Conservation (phyloP, 2,113 vertebrate genomes). For the Prietella phreatophila region DNA sequence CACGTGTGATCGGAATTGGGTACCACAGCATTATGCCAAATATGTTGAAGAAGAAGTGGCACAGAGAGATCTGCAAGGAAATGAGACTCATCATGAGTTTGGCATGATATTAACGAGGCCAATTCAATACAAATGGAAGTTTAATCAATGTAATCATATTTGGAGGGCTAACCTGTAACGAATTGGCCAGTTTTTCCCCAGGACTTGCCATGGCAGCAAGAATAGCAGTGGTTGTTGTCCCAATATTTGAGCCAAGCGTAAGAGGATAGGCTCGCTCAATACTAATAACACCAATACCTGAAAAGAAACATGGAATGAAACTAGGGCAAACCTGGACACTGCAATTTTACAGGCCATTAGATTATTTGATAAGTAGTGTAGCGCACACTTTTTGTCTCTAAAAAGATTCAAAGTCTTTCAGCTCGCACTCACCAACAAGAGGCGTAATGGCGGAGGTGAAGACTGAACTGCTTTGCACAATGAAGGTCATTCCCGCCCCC, state of each 20-base stretch:
- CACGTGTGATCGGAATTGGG: constrained; percentile 81
- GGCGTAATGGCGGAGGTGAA: constrained; percentile 97
- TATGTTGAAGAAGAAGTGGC: constrained; percentile 97
- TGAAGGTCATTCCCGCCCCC: constrained; percentile 94
- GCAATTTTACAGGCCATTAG: neutral
- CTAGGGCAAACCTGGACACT: neutral
- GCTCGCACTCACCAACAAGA: constrained; percentile 83
- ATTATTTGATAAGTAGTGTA: neutral
- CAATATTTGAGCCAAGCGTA: constrained; percentile 93
- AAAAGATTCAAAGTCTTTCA: neutral
- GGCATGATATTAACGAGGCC: neutral
- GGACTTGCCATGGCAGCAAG: constrained; percentile 92
- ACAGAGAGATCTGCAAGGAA: constrained; percentile 86
- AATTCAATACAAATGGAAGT: neutral
- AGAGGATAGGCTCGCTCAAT: constrained; percentile 92
- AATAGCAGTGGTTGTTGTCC: constrained; percentile 95
- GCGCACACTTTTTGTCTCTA: neutral
- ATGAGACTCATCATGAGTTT: neutral
- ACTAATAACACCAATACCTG: constrained; percentile 92
- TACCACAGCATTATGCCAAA: constrained; percentile 93
- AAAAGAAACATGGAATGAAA: neutral
- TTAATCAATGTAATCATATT: neutral
- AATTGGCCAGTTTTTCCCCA: constrained; percentile 77
- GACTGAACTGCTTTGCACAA: constrained; percentile 96
- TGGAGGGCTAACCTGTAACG: constrained; percentile 81